phyloP scores from a whole-genome alignment of 2,797 vertebrate species.

The Potorous gilbertii region DNA sequence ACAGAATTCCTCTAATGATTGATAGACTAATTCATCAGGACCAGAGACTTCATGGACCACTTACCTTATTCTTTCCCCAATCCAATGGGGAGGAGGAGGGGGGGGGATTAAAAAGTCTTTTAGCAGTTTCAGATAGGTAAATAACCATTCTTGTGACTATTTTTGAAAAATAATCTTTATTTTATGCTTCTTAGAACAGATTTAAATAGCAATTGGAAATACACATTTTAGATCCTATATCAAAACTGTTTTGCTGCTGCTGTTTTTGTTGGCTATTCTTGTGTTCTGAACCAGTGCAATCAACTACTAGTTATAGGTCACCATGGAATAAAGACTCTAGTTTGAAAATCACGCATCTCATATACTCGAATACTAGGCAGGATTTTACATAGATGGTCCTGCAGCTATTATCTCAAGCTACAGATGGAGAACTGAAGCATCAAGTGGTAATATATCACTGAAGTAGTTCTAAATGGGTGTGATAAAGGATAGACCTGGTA shows the following conservation, averaged over 20 bases:
- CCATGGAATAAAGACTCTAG: not conserved
- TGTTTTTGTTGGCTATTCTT: not conserved
- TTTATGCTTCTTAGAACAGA: not conserved
- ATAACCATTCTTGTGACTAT: not conserved
- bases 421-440: not conserved
- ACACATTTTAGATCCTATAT: not conserved
- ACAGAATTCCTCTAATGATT: not conserved
- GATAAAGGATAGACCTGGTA: not conserved
- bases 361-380: not conserved
- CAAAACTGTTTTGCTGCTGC: not conserved
- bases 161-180: conserved; percentile 8
- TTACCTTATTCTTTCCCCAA: not conserved
- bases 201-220: not conserved
- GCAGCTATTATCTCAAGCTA: not conserved
- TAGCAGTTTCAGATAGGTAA: not conserved
- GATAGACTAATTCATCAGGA: not conserved
- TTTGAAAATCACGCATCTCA: not conserved
- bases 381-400: not conserved
- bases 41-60: fast-evolving
- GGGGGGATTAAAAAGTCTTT: not conserved
- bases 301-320: not conserved
- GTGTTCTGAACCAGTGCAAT: not conserved
- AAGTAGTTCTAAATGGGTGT: not conserved
- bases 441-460: not conserved
- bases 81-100: no score